Conservation (phyloP, 2,113 vertebrate genomes). For the Acinonyx jubatus region DNA sequence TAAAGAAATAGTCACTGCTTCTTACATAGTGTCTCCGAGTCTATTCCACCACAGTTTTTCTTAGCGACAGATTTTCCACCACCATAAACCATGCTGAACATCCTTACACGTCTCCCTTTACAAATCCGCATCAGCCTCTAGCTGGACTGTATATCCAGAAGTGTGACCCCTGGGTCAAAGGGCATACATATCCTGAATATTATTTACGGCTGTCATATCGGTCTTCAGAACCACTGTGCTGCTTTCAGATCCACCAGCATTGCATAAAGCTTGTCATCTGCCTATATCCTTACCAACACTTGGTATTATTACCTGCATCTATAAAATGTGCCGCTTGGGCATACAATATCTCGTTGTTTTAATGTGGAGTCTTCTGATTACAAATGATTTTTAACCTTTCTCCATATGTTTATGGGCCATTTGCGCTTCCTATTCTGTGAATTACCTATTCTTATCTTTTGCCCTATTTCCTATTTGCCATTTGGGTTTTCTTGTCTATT, state of each 20-base stretch:
- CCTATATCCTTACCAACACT: background rate
- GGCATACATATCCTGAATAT: background rate
- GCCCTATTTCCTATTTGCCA: background rate
- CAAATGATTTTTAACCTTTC: background rate
- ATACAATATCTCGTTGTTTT: background rate
- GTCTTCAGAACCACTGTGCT: background rate
- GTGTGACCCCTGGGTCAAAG: background rate
- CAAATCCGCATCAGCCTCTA: background rate
- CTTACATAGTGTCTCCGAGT: background rate
- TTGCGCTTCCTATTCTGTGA: background rate
- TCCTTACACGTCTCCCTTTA: background rate
- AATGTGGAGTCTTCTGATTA: background rate
- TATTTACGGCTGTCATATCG: background rate
- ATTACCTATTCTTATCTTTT: background rate
- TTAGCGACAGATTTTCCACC: background rate
- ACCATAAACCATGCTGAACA: background rate
- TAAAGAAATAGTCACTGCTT: slow-evolving; percentile 18
- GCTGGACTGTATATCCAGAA: background rate
- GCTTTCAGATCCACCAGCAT: background rate
- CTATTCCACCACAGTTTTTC: background rate
- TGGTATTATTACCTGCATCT: background rate
- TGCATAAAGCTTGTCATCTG: background rate
- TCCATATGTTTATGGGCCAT: background rate
- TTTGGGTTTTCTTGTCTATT: background rate
- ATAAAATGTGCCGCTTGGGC: background rate